These are phyloP conservation scores for Drosophila dives DNA, from an alignment of 2,888 invertebrate species.

Conservation along the genomic window DNA sequence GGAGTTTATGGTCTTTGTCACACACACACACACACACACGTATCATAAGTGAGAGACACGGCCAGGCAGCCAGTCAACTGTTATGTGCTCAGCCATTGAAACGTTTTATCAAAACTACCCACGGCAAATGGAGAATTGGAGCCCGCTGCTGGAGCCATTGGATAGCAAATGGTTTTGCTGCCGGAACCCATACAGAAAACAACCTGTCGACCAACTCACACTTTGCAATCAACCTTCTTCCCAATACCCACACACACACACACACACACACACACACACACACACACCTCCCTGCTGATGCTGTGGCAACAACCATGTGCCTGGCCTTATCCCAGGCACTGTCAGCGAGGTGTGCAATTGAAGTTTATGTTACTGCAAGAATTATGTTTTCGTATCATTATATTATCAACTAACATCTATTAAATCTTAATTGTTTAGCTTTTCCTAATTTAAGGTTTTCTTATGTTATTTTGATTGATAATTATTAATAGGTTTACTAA, in stretches of 20 bases:
- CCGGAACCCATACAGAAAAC: conserved; percentile 54
- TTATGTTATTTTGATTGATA: neutral
- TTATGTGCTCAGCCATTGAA: conserved; percentile 78
- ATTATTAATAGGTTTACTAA: no score
- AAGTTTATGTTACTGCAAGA: neutral
- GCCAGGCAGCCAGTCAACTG: conserved; percentile 75
- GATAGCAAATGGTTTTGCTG: conserved; percentile 64
- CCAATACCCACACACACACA: neutral
- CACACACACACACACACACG: conserved; percentile 44
- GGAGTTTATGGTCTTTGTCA: conserved; percentile 76
- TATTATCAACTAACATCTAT: neutral
- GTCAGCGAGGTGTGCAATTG: conserved; percentile 17
- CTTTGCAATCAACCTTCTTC: conserved; percentile 30
- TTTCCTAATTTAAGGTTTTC: neutral
- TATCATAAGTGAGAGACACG: conserved; percentile 54
- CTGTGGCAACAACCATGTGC: conserved; percentile 25
- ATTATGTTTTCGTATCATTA: neutral
- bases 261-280: neutral
- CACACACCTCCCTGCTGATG: neutral
- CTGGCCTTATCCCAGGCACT: conserved; percentile 24
- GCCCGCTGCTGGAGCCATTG: conserved; percentile 54
- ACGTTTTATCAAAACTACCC: conserved; percentile 80
- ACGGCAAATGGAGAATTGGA: conserved; percentile 50
- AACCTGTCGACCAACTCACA: conserved; percentile 66
- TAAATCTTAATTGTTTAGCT: neutral